A percentile compares a stretch with the other conserved stretches of the same genome.
Conservation (phyloP, 37 sponge, comb jelly and placozoan species). For the Theonella swinhoei region DNA sequence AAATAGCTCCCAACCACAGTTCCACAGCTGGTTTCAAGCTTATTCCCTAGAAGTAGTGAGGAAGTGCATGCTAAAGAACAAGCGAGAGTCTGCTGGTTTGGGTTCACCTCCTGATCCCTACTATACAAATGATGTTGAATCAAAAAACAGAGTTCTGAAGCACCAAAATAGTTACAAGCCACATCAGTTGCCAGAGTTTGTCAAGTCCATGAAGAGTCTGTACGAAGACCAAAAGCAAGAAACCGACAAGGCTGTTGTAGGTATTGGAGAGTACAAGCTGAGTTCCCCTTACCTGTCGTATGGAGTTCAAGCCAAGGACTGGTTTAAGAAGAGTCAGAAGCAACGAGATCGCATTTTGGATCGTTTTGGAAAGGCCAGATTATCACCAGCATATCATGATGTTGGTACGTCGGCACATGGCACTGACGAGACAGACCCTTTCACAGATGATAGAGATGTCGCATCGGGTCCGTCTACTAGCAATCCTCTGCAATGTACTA, state of each 20-base stretch:
- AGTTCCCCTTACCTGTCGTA: neutral
- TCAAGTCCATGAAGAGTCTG: constrained; percentile 4
- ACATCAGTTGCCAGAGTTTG: constrained; percentile 11
- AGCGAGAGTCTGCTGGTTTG: constrained; percentile 5
- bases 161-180: neutral
- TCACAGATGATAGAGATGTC: neutral
- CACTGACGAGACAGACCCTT: neutral
- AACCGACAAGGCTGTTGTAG: constrained; percentile 22
- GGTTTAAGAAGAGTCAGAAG: constrained; percentile 7
- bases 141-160: constrained; percentile 25
- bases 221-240: constrained; percentile 5
- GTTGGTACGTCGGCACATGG: neutral
- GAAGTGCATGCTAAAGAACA: constrained; percentile 3
- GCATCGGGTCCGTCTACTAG: neutral
- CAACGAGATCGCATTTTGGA: neutral
- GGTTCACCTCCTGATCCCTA: constrained; percentile 20
- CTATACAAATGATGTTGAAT: constrained; percentile 25
- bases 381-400: neutral
- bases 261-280: constrained; percentile 26
- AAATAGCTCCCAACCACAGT: constrained; percentile 1
- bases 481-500: neutral
- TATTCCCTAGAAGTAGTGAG: neutral
- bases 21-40: neutral
- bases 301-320: neutral
- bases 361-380: neutral